Percentiles rank a stretch among this genome's conserved stretches.
These are phyloP conservation scores for Mandrillus leucophaeus DNA, from an alignment of 2,113 vertebrate genomes.

Conservation along the genomic window DNA sequence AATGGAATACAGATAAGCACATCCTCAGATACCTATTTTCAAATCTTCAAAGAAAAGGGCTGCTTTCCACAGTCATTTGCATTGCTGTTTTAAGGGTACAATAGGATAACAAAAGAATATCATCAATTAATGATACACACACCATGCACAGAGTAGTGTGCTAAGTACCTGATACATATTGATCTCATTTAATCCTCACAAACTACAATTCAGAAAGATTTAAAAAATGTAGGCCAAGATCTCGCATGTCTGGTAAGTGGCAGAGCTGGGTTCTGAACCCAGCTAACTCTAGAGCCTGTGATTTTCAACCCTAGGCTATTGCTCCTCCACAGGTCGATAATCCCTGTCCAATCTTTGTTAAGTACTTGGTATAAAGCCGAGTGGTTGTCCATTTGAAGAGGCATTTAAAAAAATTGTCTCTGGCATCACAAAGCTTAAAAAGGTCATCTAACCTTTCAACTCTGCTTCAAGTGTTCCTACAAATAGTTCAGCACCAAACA, in stretches of 20 bases:
- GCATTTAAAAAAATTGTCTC: background rate
- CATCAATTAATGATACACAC: background rate
- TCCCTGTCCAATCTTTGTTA: background rate
- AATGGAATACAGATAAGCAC: background rate
- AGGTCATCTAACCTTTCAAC: slow-evolving; percentile 2
- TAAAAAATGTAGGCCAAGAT: background rate
- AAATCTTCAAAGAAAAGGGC: background rate
- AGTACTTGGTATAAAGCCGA: background rate
- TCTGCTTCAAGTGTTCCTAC: slow-evolving; percentile 29
- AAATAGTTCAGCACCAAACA: background rate
- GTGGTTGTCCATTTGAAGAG: background rate
- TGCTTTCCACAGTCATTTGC: background rate
- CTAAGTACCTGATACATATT: background rate
- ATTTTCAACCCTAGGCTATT: background rate
- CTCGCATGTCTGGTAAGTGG: background rate
- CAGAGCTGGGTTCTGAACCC: background rate
- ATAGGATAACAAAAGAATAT: background rate
- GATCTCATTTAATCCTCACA: background rate
- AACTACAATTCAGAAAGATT: background rate
- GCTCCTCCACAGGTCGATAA: background rate
- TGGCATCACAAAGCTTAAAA: slow-evolving; percentile 37
- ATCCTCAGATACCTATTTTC: background rate
- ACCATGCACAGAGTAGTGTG: background rate
- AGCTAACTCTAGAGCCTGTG: background rate
- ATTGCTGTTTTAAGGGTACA: background rate